Evolutionary conservation across 2,113 vertebrate genomes (phyloP).

Genomic region (Dipodomys spectabilis): DNA sequence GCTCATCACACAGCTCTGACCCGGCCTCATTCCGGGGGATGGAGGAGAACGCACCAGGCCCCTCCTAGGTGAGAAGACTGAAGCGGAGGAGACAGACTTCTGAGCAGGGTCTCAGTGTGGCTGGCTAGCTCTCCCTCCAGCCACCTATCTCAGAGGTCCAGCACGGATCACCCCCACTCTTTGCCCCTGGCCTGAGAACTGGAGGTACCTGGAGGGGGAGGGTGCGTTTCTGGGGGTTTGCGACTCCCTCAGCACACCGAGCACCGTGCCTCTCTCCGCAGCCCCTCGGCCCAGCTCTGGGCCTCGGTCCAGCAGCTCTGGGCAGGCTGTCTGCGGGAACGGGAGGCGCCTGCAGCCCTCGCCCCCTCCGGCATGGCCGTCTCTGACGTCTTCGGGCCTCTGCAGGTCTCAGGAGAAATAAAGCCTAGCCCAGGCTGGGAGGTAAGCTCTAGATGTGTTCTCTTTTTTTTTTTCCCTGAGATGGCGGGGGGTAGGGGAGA

Average conservation of each 20-base stretch:
- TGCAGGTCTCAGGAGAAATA: neutral
- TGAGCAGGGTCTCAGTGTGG: neutral
- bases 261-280: neutral
- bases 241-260: too few species aligned
- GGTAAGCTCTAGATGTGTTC: neutral
- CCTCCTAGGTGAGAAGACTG: neutral
- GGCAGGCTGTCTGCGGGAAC: neutral
- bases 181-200: neutral
- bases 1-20: accelerated
- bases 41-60: accelerated
- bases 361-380: accelerated
- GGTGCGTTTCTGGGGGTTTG: neutral
- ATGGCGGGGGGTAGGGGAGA: slow-evolving; percentile 19
- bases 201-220: neutral
- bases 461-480: slow-evolving; percentile 70
- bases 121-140: neutral
- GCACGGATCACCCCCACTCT: neutral
- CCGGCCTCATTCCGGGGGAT: neutral
- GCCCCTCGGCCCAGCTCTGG: neutral
- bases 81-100: neutral
- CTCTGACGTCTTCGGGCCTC: neutral
- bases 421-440: neutral
- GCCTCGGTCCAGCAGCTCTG: neutral
- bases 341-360: neutral
- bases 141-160: neutral